phyloP scores from a whole-genome alignment of 2,888 invertebrate genomes.

The Apamea sordens region DNA sequence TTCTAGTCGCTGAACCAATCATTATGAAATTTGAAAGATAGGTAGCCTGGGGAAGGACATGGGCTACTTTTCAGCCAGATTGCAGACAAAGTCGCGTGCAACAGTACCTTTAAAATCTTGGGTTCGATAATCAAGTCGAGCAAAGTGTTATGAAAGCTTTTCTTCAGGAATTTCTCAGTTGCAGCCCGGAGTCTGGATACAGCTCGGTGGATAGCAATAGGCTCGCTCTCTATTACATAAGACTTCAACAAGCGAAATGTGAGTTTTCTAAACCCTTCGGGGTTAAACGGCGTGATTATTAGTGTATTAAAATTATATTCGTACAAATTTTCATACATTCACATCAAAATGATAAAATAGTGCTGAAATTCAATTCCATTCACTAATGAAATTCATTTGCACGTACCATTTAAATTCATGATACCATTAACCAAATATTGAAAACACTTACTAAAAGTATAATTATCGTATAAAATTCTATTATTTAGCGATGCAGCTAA shows the following conservation, averaged over 20 bases:
- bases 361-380: background rate
- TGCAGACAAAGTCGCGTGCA: background rate
- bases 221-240: background rate
- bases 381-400: conserved; percentile 10
- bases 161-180: background rate
- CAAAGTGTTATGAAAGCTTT: background rate
- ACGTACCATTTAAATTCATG: conserved; percentile 16
- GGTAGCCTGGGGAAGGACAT: background rate
- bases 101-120: background rate
- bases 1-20: too few relatives aligned
- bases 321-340: background rate
- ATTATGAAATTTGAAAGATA: background rate
- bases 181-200: too few relatives aligned
- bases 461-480: conserved; percentile 4
- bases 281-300: too few relatives aligned
- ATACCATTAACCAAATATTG: background rate
- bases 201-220: background rate
- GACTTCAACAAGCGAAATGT: too few relatives aligned
- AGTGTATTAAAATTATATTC: too few relatives aligned
- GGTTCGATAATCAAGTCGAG: background rate
- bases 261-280: background rate
- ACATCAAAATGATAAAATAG: background rate
- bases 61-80: background rate
- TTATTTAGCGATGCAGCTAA: background rate
- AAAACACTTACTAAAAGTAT: conserved; percentile 13